phyloP scores from a whole-genome alignment of 2,113 vertebrate genomes.

The Nansenia antarctica region DNA sequence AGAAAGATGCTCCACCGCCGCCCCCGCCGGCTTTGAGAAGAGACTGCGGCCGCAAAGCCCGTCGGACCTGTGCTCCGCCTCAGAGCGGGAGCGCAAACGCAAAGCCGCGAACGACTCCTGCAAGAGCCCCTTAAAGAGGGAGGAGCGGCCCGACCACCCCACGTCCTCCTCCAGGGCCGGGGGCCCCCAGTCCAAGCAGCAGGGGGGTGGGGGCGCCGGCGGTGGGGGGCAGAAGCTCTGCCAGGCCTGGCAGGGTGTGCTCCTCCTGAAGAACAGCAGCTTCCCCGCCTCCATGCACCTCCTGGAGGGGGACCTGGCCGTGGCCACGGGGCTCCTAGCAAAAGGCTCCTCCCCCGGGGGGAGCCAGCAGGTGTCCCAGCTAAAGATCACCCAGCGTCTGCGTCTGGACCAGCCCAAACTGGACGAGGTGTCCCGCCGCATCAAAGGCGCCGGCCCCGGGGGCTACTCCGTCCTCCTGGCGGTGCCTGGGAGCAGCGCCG shows the following conservation, averaged over 20 bases:
- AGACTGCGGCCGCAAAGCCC: constrained; percentile 62
- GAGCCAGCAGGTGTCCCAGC: constrained; percentile 86
- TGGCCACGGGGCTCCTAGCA: constrained; percentile 85
- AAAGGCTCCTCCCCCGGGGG: constrained; percentile 82
- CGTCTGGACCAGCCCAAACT: constrained; percentile 96
- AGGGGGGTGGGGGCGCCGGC: constrained; percentile 59
- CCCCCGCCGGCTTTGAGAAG: constrained; percentile 82
- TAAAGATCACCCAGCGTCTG: constrained; percentile 97
- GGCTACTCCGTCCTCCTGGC: constrained; percentile 92
- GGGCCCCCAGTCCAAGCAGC: constrained; percentile 57
- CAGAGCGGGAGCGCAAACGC: constrained; percentile 71
- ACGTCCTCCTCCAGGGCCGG: constrained; percentile 68
- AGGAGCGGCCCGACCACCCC: constrained; percentile 61
- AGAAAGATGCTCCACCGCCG: constrained; percentile 79
- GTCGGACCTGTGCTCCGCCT: too few relatives aligned
- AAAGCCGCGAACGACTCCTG: constrained; percentile 76
- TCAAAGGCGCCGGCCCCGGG: constrained; percentile 89
- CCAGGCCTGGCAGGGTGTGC: constrained; percentile 93
- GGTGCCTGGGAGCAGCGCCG: constrained; percentile 82
- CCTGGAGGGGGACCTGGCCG: constrained; percentile 87
- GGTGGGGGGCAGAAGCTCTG: constrained; percentile 77
- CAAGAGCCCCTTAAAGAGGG: constrained; percentile 83
- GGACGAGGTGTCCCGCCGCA: constrained; percentile 95
- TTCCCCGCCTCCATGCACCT: constrained; percentile 96
- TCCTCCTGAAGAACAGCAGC: constrained; percentile 97